Evolutionary conservation across 2,797 vertebrate species (phyloP).

Genomic region (Sparidentex hasta): DNA sequence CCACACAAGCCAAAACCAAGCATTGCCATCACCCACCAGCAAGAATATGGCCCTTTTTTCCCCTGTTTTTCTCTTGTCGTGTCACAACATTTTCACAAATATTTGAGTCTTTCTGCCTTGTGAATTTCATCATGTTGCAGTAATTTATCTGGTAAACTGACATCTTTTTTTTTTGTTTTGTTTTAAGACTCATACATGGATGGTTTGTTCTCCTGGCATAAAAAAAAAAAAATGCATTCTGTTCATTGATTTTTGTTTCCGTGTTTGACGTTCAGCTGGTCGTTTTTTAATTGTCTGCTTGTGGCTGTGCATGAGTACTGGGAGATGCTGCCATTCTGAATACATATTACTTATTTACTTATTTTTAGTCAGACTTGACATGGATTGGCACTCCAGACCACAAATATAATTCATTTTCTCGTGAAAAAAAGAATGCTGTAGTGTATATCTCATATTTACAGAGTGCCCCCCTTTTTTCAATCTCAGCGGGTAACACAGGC

Average conservation of each 20-base stretch:
- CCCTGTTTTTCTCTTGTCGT: too few species aligned
- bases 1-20: too few species aligned
- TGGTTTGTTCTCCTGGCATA: constrained; percentile 28
- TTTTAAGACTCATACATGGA: constrained; percentile 35
- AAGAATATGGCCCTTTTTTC: too few species aligned
- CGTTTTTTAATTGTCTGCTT: constrained; percentile 42
- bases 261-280: constrained; percentile 13
- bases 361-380: constrained; percentile 37
- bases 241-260: not conserved
- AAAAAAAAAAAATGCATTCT: not conserved
- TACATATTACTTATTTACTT: not conserved
- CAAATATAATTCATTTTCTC: not conserved
- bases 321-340: constrained; percentile 5
- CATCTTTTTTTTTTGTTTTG: constrained; percentile 9
- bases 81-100: too few species aligned
- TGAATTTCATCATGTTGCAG: not conserved
- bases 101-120: too few species aligned
- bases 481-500: constrained; percentile 44
- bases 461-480: constrained; percentile 36
- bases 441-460: constrained; percentile 15
- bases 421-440: not conserved
- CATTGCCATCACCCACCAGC: too few species aligned
- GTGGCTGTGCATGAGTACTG: constrained; percentile 11
- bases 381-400: constrained; percentile 9
- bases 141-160: constrained; percentile 24